Conservation (phyloP, 2,888 invertebrate genomes). For the Germaria angustata region DNA sequence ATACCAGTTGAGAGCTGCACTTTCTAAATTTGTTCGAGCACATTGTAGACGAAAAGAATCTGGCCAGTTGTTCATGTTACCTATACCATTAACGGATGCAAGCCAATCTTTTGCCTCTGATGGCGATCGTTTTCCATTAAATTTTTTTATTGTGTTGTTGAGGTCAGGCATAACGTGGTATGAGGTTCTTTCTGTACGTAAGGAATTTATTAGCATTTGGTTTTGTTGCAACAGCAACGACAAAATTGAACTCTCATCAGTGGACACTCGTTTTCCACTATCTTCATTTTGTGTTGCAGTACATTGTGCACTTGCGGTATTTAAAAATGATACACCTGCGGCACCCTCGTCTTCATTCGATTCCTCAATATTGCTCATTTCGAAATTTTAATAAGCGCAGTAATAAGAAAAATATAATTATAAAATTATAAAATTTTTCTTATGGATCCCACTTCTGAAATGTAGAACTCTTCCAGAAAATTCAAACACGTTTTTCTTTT, state of each 20-base stretch:
- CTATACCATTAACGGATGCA: conserved; percentile 41
- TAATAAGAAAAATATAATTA: no score
- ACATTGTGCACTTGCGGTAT: not conserved
- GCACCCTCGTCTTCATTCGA: not conserved
- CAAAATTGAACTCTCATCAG: conserved; percentile 27
- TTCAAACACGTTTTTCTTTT: no score
- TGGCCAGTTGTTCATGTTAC: conserved; percentile 47
- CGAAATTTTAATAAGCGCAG: no score
- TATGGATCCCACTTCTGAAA: no score
- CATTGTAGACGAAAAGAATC: conserved; percentile 46
- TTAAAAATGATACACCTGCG: not conserved
- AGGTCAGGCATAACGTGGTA: conserved; percentile 60
- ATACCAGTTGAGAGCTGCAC: not conserved
- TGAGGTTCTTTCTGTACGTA: conserved; percentile 31
- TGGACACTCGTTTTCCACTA: not conserved
- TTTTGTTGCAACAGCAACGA: conserved; percentile 46
- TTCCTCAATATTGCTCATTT: no score
- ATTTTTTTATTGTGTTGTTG: conserved; percentile 54
- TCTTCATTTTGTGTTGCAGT: not conserved
- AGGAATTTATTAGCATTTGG: conserved; percentile 42
- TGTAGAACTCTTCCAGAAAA: no score
- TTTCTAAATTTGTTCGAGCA: conserved; percentile 5
- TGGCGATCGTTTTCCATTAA: conserved; percentile 42
- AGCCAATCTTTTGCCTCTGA: conserved; percentile 51
- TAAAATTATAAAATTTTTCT: no score